phyloP scores from a whole-genome alignment of 2,797 vertebrate genomes.

The Falco cherrug region DNA sequence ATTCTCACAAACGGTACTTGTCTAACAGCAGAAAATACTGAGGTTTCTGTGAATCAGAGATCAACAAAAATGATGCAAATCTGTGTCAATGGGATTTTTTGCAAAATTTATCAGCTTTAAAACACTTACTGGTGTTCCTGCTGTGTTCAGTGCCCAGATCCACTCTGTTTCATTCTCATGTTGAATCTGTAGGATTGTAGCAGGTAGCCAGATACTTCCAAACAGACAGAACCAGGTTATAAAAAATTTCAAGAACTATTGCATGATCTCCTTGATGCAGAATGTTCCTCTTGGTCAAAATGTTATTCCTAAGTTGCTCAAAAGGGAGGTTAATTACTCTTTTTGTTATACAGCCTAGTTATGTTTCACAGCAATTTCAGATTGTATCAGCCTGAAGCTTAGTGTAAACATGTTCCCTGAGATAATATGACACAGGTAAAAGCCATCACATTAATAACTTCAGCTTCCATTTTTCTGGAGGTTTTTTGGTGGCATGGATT shows the following conservation, averaged over 20 bases:
- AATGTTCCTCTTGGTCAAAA: neutral
- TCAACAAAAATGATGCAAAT: neutral
- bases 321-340: neutral
- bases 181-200: neutral
- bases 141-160: neutral
- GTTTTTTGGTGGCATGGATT: neutral
- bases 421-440: neutral
- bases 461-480: neutral
- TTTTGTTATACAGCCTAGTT: neutral
- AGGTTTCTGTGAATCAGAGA: neutral
- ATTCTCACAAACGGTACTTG: neutral
- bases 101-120: neutral
- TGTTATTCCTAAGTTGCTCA: neutral
- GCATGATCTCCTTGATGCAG: neutral
- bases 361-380: neutral
- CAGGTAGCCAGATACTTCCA: neutral
- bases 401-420: neutral
- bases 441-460: neutral
- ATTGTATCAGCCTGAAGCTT: neutral
- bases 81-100: neutral
- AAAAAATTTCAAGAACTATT: neutral
- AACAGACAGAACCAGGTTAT: neutral
- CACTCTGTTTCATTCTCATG: accelerated
- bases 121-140: neutral
- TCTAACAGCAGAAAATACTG: neutral